Evolutionary conservation across 2,797 vertebrate species (phyloP).

Genomic region (Acridotheres tristis): DNA sequence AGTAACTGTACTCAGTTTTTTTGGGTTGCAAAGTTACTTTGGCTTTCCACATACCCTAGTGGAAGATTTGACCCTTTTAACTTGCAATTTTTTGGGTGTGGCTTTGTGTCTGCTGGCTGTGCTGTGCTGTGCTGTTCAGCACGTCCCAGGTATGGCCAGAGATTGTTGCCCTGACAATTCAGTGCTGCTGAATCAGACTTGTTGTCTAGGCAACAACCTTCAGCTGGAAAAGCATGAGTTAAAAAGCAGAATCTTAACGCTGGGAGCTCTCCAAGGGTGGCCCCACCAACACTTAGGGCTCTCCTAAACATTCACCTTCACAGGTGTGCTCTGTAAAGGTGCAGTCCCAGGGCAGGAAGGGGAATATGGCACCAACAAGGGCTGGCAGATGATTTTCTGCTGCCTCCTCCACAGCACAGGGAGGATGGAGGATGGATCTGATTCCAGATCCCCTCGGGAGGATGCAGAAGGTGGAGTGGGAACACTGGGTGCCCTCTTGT

Average conservation of each 20-base stretch:
- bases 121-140: neutral
- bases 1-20: neutral
- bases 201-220: slow-evolving; percentile 60
- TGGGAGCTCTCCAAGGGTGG: neutral
- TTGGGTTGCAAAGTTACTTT: neutral
- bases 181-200: slow-evolving; percentile 22
- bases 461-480: neutral
- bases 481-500: neutral
- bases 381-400: neutral
- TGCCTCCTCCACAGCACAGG: neutral
- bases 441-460: fast-evolving
- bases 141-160: neutral
- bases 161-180: slow-evolving; percentile 20
- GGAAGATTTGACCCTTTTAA: neutral
- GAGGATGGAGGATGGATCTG: neutral
- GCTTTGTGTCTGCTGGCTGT: neutral
- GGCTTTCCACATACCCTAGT: neutral
- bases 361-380: neutral
- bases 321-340: neutral
- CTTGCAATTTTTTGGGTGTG: neutral
- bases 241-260: neutral
- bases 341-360: neutral
- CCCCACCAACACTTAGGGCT: neutral
- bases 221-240: neutral
- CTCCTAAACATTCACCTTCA: neutral